Base-by-base conservation (phyloP, 2,113 vertebrate species). In the Pachycephala philippinensis region DNA sequence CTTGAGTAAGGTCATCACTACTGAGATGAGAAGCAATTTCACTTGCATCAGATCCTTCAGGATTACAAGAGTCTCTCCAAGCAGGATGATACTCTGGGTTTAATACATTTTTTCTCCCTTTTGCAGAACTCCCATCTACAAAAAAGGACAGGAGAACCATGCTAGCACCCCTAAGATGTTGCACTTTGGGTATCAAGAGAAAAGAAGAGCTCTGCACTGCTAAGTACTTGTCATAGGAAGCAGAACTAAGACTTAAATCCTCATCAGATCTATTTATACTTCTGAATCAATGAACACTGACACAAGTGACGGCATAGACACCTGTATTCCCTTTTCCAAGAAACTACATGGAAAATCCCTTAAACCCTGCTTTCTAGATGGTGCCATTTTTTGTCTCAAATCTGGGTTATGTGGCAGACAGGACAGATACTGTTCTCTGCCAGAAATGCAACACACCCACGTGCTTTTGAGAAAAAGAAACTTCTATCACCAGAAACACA, bases 311-410 rank as follows among this genome's bases (percentile, higher is more conserved):
- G 35, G 57, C 74, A 63, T 0, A 59, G 49, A 13, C 27, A 63
- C 23, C 26, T 19, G 4, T 30, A 66, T 28, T 65, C 37, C 30
- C 28, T 79, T 79, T 82, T 33, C 56, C 42, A 75, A 61, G 37
- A 47, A 89, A 60, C 27, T 26, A 35, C 2, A 5, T 9, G 11
- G 45, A 74, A 77, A 96, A 96, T 65, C 16, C 17, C 40, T 47
- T 18, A 61, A 71, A 63, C 3, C 7, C 56, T 0, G 0, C 31
- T 49, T 75, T 49, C 40, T 49, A 42, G 30, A 49, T 24, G 40
- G 18, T 42, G 39, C 31, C 52, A 13, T 18, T 61, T 27, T 70
- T 33, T 35, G 30, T 75, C 14, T 37, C 37, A 69, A 45, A 37
- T 39, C n/a, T 53, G 75, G 26, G 33, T 30, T 75, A 23, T 16